These are phyloP conservation scores for Aspidoscelis tigris DNA, from an alignment of 2,113 vertebrate species.

Conservation along the genomic window DNA sequence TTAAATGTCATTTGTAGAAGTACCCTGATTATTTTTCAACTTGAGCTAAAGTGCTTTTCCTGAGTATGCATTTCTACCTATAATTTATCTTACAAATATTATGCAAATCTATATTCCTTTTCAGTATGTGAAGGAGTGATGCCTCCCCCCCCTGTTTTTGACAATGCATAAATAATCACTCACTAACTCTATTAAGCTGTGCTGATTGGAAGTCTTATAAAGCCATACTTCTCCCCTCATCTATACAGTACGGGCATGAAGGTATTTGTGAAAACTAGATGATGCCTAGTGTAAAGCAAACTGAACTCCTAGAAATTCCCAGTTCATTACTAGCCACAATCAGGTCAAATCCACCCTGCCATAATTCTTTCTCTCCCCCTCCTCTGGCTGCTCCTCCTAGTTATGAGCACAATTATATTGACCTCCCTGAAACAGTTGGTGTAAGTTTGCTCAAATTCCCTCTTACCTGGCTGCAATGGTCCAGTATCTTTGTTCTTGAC, in stretches of 20 bases:
- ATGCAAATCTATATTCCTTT: neutral
- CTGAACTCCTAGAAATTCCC: neutral
- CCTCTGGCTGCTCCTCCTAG: neutral
- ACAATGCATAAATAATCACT: neutral
- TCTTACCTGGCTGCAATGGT: too few relatives aligned
- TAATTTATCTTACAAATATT: neutral
- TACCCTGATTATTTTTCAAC: neutral
- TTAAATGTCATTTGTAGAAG: too few relatives aligned
- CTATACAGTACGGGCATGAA: neutral
- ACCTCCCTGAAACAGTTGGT: neutral
- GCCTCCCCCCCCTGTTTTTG: neutral
- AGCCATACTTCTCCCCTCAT: neutral
- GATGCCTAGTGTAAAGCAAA: neutral
- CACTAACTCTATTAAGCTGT: neutral
- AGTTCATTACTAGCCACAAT: neutral
- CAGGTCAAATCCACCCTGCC: neutral
- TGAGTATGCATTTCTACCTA: neutral
- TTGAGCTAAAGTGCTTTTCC: neutral
- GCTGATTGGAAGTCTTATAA: neutral
- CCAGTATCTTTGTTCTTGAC: too few relatives aligned
- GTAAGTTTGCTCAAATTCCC: neutral
- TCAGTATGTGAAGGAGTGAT: too few relatives aligned
- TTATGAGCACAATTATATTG: neutral
- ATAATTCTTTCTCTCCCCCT: too few relatives aligned
- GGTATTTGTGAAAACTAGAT: neutral